Evolutionary conservation across 2,888 invertebrate species (phyloP).

Genomic region (Eucriotettix oculatus): DNA sequence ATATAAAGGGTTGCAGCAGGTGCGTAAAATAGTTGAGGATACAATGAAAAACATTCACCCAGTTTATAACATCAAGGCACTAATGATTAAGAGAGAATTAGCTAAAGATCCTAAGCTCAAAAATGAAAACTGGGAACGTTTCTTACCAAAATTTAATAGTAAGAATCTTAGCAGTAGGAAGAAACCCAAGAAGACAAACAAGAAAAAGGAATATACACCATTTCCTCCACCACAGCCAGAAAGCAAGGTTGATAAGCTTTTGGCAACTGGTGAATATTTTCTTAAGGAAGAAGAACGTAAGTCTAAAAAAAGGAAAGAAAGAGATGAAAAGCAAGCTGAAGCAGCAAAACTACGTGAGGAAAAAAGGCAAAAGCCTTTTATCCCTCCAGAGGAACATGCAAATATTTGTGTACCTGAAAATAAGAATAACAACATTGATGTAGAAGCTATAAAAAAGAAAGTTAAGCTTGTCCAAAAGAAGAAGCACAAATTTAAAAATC

Average conservation of each 20-base stretch:
- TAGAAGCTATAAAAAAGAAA: slow-evolving; percentile 58
- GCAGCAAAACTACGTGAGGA: slow-evolving; percentile 57
- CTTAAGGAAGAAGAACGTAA: slow-evolving; percentile 68
- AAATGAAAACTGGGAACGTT: slow-evolving; percentile 92
- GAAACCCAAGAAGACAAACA: slow-evolving; percentile 69
- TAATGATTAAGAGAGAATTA: slow-evolving; percentile 94
- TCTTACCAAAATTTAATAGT: slow-evolving; percentile 82
- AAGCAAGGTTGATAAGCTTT: slow-evolving; percentile 80
- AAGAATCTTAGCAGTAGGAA: slow-evolving; percentile 81
- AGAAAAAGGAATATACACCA: slow-evolving; percentile 91
- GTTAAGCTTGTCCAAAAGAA: slow-evolving; percentile 38
- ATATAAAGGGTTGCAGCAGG: slow-evolving; percentile 74
- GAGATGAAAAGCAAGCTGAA: slow-evolving; percentile 59
- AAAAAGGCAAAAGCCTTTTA: slow-evolving; percentile 59
- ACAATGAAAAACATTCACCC: slow-evolving; percentile 99
- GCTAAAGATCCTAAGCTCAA: slow-evolving; percentile 82
- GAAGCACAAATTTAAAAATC: neutral
- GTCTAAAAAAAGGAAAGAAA: slow-evolving; percentile 52
- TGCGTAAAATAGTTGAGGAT: slow-evolving; percentile 79
- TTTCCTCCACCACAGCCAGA: slow-evolving; percentile 87
- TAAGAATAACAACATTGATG: slow-evolving; percentile 36
- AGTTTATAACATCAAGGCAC: slow-evolving; percentile 89
- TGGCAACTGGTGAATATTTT: slow-evolving; percentile 96
- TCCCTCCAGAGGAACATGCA: slow-evolving; percentile 55
- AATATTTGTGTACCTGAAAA: slow-evolving; percentile 15